Conservation (phyloP, 2,113 vertebrate species). For the Clarias gariepinus region DNA sequence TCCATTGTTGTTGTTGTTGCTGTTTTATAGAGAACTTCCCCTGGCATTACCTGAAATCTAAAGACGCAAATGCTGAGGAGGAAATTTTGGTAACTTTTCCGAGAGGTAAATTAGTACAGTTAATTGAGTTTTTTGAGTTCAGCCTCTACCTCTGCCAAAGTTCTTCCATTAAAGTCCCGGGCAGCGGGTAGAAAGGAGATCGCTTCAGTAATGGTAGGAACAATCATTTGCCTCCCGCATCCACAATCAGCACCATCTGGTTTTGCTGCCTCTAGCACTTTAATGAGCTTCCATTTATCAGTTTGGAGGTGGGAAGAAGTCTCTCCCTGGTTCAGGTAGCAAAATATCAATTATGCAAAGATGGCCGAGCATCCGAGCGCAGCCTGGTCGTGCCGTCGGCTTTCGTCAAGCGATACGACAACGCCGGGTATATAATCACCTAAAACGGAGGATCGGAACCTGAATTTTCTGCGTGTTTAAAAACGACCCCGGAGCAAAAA, state of each 20-base stretch:
- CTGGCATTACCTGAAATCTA: constrained; percentile 1
- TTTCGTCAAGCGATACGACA: background rate
- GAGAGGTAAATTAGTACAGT: constrained; percentile 45
- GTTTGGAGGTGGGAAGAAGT: constrained; percentile 50
- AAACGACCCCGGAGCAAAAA: background rate
- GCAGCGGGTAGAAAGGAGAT: constrained; percentile 54
- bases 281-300: constrained; percentile 56
- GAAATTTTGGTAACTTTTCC: constrained; percentile 35
- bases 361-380: background rate
- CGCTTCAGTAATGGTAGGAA: constrained; percentile 55
- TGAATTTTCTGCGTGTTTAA: background rate
- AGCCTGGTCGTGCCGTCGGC: background rate
- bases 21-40: background rate
- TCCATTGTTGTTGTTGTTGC: background rate
- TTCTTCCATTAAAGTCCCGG: constrained; percentile 52
- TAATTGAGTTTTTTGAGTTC: constrained; percentile 54
- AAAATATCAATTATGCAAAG: constrained; percentile 47
- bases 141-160: constrained; percentile 55
- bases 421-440: background rate
- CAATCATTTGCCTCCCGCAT: constrained; percentile 58
- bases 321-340: constrained; percentile 47
- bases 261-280: constrained; percentile 53
- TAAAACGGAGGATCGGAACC: background rate
- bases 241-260: constrained; percentile 60
- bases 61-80: constrained; percentile 15